Conservation (phyloP, 2,888 invertebrate genomes). For the Scaptomyza tumidula region DNA sequence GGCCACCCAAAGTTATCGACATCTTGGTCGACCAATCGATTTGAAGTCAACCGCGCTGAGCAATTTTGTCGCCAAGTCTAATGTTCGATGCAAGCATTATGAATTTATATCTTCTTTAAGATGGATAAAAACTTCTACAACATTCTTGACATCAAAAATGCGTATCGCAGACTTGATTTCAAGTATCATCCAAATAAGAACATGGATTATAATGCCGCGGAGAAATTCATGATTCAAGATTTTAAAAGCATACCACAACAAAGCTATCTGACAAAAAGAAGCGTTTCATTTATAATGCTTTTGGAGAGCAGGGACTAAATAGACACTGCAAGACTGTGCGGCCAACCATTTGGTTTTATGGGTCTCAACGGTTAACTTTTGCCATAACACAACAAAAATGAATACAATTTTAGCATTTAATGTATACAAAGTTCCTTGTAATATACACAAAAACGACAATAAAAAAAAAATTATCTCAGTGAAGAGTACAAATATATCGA, state of each 20-base stretch:
- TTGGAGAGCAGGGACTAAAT: background rate
- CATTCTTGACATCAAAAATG: background rate
- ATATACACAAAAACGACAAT: conserved; percentile 3
- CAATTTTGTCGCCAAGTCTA: background rate
- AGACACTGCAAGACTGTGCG: background rate
- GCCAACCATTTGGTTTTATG: background rate
- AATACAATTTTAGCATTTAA: conserved; percentile 6
- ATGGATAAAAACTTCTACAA: background rate
- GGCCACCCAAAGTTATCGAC: conserved; percentile 1
- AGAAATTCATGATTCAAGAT: background rate
- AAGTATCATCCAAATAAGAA: background rate
- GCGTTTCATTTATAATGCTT: background rate
- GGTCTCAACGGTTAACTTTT: background rate
- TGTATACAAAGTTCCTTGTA: background rate
- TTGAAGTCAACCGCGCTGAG: background rate
- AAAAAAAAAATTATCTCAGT: background rate
- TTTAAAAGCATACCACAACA: background rate
- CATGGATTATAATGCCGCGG: background rate
- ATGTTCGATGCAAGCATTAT: background rate
- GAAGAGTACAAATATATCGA: background rate
- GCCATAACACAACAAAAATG: background rate
- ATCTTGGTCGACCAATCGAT: background rate
- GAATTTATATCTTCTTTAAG: background rate
- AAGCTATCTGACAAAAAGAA: background rate
- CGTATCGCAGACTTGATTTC: background rate